Conservation (phyloP, 1,140 invertebrate species). For the Trigoniulus corallinus region DNA sequence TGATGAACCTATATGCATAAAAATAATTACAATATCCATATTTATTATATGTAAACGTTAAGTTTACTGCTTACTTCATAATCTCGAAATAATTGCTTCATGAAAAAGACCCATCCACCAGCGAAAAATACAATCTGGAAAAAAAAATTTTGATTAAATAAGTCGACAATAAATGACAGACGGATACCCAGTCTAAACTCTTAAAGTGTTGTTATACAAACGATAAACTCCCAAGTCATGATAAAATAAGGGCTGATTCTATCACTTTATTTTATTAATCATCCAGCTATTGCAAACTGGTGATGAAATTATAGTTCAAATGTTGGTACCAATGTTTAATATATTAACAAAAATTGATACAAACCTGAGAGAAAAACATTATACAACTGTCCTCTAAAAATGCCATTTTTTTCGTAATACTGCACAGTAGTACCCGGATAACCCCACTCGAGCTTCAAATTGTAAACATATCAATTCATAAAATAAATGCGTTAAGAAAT, state of each 20-base stretch:
- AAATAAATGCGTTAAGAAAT: too few relatives aligned
- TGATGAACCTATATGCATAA: constrained; percentile 51
- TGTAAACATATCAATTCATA: too few relatives aligned
- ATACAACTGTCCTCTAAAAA: constrained; percentile 48
- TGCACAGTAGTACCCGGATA: too few relatives aligned
- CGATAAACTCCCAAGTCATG: too few relatives aligned
- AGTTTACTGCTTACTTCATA: constrained; percentile 52
- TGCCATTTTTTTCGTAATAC: constrained; percentile 42
- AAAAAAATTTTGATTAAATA: constrained; percentile 14
- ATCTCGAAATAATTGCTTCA: constrained; percentile 92
- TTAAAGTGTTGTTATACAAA: background rate
- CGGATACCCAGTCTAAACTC: background rate
- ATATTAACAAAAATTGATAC: constrained; percentile 11
- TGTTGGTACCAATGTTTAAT: background rate
- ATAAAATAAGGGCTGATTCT: too few relatives aligned
- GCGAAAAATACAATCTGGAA: constrained; percentile 83
- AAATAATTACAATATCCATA: constrained; percentile 6
- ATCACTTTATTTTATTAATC: background rate
- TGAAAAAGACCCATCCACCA: constrained; percentile 96
- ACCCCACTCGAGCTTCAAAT: too few relatives aligned
- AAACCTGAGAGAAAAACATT: constrained; percentile 48
- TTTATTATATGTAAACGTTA: background rate
- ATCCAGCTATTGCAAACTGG: background rate
- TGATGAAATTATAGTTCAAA: background rate
- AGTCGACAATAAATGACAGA: background rate